A percentile compares a stretch with the other conserved stretches of the same genome.
These are phyloP conservation scores for Harpagifer antarcticus DNA, from an alignment of 2,797 vertebrate genomes.

Conservation along the genomic window DNA sequence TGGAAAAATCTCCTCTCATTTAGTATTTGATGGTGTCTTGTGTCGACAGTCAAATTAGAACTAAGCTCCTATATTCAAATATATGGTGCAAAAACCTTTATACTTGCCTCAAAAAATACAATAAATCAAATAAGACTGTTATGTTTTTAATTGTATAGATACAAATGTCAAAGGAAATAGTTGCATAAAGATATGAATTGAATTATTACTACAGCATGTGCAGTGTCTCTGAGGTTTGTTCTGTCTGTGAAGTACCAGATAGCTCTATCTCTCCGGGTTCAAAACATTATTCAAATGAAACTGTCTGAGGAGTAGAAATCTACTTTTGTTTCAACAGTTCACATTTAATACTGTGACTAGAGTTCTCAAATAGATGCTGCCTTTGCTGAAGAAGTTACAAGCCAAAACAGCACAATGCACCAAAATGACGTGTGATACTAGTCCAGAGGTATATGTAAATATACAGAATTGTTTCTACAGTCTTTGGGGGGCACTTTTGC, in stretches of 20 bases:
- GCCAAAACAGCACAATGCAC: background rate
- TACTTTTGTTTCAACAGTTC: conserved; percentile 23
- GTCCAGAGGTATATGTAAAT: background rate
- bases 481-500: background rate
- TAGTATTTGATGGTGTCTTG: background rate
- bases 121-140: background rate
- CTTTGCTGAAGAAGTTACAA: conserved; percentile 11
- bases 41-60: background rate
- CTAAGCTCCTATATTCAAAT: background rate
- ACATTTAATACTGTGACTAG: conserved; percentile 20
- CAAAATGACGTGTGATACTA: background rate
- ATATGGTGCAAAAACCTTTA: background rate
- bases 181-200: background rate
- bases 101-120: background rate
- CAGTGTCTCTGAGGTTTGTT: conserved; percentile 7
- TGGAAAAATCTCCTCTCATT: too few species aligned
- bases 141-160: background rate
- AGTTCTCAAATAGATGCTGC: conserved; percentile 4
- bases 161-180: background rate
- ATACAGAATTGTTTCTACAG: background rate
- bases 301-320: conserved; percentile 12
- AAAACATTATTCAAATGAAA: conserved; percentile 30
- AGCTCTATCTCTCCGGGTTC: conserved; percentile 3
- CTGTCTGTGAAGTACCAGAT: conserved; percentile 4
- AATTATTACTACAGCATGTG: conserved; percentile 4